Evolutionary conservation across 1,140 invertebrate genomes (phyloP), one percentile per base, ranked within the genome.

Genomic region (Dendroctonus ponderosae): DNA sequence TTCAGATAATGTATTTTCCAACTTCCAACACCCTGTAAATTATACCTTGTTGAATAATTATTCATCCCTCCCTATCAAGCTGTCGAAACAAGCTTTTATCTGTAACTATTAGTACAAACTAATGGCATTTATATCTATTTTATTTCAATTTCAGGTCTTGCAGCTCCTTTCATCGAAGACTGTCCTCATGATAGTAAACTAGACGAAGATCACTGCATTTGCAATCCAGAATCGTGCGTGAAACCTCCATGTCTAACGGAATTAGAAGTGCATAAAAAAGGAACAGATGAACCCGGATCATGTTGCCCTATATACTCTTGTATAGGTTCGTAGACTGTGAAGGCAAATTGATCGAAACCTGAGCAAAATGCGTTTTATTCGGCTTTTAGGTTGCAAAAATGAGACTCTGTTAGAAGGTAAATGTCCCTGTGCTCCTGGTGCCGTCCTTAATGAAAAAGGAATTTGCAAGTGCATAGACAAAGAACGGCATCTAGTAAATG

Each of bases 291-390:
- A 8, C 74, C 75, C 7, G 74, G 74, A 41, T n/a, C 12, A 6
- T 78, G 76, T 61, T 78, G 76, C 50, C 73, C 76, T 0, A 64
- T 54, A 7, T 77, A 78, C 52, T 67, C 63, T 7, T 78, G 76
- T 61, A 69, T 38, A 42, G 64, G 64, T 66, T 60, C 0, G 26
- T 26, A 50, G 26, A 26, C 26, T 26, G 1, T 26, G 26, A 26
- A 26, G 26, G 26, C 1, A 26, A 26, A 26, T 26, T 26, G 26
- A 26, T 26, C 26, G 26, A 3, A 1, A 26, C 26, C 26, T 26
- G 26, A 26, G 26, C 26, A 26, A 26, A 42, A 14, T 9, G 2
- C 15, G 9, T n/a, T 52, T 52, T 52, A 8, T 52, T 52, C 0
- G 15, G n/a, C 7, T 41, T 56, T 56, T 56, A 40, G 70, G 71